These are phyloP conservation scores for Gadus macrocephalus DNA, from an alignment of 2,113 vertebrate genomes.

Conservation along the genomic window DNA sequence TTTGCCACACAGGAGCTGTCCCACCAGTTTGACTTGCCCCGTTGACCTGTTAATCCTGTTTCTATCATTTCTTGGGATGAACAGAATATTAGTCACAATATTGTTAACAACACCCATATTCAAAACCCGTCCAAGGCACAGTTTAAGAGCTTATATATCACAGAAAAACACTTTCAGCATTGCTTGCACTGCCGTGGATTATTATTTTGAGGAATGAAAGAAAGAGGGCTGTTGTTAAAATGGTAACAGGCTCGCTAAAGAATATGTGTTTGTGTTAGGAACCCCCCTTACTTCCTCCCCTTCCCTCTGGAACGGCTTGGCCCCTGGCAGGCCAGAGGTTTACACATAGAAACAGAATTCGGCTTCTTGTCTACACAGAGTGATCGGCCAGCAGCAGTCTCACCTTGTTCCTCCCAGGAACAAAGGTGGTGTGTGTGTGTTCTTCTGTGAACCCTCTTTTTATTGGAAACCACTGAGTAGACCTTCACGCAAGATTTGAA, in stretches of 20 bases:
- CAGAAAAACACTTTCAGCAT: no score
- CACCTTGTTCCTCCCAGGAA: conserved; percentile 17
- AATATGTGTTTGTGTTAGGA: conserved; percentile 32
- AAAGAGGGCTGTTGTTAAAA: conserved; percentile 9
- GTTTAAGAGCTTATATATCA: no score
- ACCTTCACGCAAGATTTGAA: neutral
- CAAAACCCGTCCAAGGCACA: no score
- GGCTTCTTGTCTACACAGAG: conserved; percentile 9
- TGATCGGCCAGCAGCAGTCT: conserved; percentile 38
- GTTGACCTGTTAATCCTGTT: no score
- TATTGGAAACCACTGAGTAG: neutral
- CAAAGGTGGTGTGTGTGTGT: conserved; percentile 43
- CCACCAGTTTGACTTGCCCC: no score
- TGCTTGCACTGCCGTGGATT: neutral
- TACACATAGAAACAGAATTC: conserved; percentile 29
- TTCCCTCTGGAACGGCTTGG: conserved; percentile 45
- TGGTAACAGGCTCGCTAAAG: conserved; percentile 13
- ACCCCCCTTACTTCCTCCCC: conserved; percentile 12
- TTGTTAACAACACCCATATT: no score
- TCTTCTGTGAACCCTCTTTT: conserved; percentile 4
- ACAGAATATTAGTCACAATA: no score
- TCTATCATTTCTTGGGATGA: no score
- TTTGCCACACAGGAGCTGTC: no score
- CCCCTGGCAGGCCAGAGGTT: conserved; percentile 68
- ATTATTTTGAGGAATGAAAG: neutral